Conservation (phyloP, 2,113 vertebrate genomes). For the Gallinago paraguaiae region DNA sequence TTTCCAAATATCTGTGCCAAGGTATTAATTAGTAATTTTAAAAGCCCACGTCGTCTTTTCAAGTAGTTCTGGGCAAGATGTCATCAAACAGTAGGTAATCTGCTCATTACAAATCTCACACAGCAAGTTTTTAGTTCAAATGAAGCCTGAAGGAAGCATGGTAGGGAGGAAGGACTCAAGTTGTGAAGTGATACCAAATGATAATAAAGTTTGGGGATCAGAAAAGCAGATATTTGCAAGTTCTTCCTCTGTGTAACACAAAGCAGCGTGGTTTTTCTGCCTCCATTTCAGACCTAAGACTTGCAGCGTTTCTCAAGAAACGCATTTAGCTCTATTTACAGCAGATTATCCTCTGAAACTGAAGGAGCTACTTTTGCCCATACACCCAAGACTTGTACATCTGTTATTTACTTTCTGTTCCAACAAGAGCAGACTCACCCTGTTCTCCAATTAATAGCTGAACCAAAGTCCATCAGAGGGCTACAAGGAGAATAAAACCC, state of each 20-base stretch:
- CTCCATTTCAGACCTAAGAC: no score
- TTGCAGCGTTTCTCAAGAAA: background rate
- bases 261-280: background rate
- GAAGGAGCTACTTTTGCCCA: background rate
- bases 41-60: background rate
- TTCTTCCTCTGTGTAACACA: background rate
- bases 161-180: background rate
- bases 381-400: background rate
- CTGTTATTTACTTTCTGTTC: background rate
- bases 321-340: background rate
- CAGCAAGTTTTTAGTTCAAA: background rate
- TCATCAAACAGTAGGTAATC: slow-evolving; percentile 20
- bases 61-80: background rate
- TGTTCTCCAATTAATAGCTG: background rate
- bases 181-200: background rate
- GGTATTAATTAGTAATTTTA: slow-evolving; percentile 49
- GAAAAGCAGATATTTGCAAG: background rate
- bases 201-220: background rate
- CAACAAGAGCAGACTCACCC: background rate
- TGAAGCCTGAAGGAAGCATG: background rate
- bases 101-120: background rate
- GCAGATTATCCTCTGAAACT: background rate
- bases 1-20: background rate
- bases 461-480: background rate
- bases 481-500: background rate